Base-by-base conservation (phyloP, 2,113 vertebrate genomes). In the Etia nguti region DNA sequence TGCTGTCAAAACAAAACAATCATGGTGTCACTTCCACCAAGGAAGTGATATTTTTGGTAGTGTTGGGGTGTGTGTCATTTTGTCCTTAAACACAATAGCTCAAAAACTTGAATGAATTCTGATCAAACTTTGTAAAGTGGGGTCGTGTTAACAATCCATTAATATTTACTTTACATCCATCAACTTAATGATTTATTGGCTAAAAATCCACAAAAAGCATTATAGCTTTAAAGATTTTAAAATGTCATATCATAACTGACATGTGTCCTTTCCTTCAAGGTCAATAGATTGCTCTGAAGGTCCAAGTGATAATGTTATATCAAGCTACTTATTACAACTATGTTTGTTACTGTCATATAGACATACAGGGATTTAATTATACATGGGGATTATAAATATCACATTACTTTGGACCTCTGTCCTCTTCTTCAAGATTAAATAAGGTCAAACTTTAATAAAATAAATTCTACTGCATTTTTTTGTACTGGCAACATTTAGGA, bases 81-180 rank as follows among this genome's bases (percentile, higher is more conserved):
- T 36, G 59, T 36, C 59, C 29, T 34, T 34, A 20, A 62, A 62
- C 3, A 0, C 1, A 0, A 62, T 0, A 3, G 16, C 31, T 36
- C 59, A 62, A 36, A 62, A n/a, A 31, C 31, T 62, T 62, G 22
- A 56, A 56, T 56, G 55, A 56, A 56, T 4, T 56, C 12, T 15
- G 2, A 56, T 26, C 55, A 56, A 56, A 56, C 6, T 12, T 41
- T 41, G 41, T 2, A 24, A 13, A 57, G 24, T 1, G 24, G 13
- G 4, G 18, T 2, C 6, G 0, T 38, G 18, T 65, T 0, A 65
- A 65, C 60, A 65, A 38, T 36, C 6, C 31, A 7, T 65, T 38
- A 65, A 65, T 11, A 65, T 38, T 65, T 8, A 65, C 60, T 65
- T 65, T 5, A 65, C 60, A 38, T 65, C 31, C 34, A 38, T 65